Conservation (phyloP, 2,113 vertebrate species). For the Tricholaema leucomelas region DNA sequence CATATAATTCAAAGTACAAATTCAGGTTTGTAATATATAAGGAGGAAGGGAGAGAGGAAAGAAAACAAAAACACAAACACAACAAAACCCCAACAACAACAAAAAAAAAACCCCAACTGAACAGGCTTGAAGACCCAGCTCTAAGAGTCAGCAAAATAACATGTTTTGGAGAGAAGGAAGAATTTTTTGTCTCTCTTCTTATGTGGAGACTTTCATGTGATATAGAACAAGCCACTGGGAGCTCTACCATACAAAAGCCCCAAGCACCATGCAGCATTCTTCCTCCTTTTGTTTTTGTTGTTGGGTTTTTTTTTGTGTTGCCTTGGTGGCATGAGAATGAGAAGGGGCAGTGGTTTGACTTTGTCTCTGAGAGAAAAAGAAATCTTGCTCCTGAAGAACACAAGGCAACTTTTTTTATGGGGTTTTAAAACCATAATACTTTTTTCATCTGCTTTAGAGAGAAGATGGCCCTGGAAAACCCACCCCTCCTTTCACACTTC, state of each 20-base stretch:
- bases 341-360: neutral
- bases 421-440: neutral
- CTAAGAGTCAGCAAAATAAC: constrained; percentile 22
- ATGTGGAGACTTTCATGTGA: neutral
- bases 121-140: neutral
- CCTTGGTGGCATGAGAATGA: neutral
- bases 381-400: neutral
- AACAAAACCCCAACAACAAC: no score
- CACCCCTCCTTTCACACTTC: neutral
- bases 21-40: neutral
- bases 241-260: neutral
- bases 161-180: neutral
- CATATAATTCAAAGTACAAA: neutral
- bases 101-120: neutral
- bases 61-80: no score
- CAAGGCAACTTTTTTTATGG: neutral
- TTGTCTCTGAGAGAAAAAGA: neutral
- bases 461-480: neutral
- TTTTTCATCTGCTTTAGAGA: neutral
- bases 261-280: neutral
- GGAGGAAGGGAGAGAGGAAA: neutral
- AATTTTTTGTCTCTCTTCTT: neutral
- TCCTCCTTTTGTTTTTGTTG: no score
- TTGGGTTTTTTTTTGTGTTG: no score
- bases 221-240: neutral